phyloP scores from a whole-genome alignment of 2,797 vertebrate species.

The Peromyscus eremicus region DNA sequence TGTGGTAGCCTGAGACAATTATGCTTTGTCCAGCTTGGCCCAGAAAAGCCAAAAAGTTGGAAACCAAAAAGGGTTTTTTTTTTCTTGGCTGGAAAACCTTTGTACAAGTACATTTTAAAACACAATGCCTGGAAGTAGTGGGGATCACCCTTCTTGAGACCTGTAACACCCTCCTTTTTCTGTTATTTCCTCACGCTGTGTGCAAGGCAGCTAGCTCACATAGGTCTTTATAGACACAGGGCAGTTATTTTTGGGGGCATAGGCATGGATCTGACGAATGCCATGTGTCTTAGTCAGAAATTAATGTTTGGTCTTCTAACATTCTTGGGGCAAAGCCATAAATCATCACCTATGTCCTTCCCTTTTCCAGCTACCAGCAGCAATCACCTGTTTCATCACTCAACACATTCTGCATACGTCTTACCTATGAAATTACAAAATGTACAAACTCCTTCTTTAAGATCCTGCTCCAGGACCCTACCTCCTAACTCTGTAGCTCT shows the following conservation, averaged over 20 bases:
- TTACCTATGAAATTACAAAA: background rate
- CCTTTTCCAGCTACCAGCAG: background rate
- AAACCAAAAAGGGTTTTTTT: background rate
- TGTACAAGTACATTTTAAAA: background rate
- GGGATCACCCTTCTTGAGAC: too few species aligned
- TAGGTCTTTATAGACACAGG: background rate
- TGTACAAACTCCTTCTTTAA: background rate
- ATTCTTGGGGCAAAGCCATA: background rate
- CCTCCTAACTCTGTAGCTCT: background rate
- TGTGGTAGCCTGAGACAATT: background rate
- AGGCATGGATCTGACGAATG: background rate
- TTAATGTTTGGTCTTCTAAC: background rate
- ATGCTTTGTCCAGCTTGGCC: background rate
- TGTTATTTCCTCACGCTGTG: background rate
- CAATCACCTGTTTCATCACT: background rate
- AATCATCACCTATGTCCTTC: background rate
- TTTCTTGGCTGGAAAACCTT: background rate
- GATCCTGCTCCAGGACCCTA: background rate
- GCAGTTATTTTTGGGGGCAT: background rate
- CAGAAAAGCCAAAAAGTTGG: background rate
- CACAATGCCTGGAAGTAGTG: background rate
- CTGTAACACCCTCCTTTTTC: background rate
- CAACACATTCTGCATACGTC: background rate
- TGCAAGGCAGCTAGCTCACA: background rate
- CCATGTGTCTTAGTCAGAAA: background rate